A percentile compares a stretch with the other conserved stretches of the same genome.
Evolutionary conservation across 2,113 vertebrate species (phyloP).

Genomic region (Barnardius zonarius): DNA sequence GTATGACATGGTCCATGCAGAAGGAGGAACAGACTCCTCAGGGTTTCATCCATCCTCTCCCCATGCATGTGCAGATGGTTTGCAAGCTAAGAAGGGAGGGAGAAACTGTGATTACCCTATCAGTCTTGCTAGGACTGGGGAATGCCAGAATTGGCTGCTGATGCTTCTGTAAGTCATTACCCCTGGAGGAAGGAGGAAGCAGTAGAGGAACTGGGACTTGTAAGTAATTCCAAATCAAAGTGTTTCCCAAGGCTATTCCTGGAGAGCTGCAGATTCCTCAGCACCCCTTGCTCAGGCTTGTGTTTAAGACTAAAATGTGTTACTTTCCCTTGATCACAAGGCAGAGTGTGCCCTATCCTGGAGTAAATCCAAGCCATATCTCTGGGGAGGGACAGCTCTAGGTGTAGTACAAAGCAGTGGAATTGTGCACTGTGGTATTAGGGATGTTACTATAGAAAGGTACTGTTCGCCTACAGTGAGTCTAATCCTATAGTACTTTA

Average conservation of each 20-base stretch:
- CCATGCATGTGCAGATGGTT: background rate
- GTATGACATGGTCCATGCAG: background rate
- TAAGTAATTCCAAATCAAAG: constrained; percentile 7
- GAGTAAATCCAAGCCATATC: background rate
- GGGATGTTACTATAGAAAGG: background rate
- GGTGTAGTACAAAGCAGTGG: background rate
- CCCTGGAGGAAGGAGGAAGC: background rate
- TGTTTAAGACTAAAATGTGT: background rate
- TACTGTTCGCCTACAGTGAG: background rate
- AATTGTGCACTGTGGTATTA: background rate
- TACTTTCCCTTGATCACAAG: background rate
- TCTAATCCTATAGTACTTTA: background rate
- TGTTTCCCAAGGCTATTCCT: constrained; percentile 1
- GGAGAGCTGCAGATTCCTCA: background rate
- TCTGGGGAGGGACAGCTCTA: background rate
- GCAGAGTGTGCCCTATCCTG: background rate
- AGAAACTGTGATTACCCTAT: background rate
- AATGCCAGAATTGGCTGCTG: background rate
- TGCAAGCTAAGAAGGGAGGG: background rate
- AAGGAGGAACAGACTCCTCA: background rate
- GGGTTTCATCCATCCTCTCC: background rate
- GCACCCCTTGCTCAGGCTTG: constrained; percentile 2
- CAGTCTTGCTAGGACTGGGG: background rate
- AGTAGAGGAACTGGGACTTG: background rate
- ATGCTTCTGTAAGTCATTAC: constrained; percentile 9